Conservation (phyloP, 2,113 vertebrate species). For the Poeciliopsis turrubarensis region DNA sequence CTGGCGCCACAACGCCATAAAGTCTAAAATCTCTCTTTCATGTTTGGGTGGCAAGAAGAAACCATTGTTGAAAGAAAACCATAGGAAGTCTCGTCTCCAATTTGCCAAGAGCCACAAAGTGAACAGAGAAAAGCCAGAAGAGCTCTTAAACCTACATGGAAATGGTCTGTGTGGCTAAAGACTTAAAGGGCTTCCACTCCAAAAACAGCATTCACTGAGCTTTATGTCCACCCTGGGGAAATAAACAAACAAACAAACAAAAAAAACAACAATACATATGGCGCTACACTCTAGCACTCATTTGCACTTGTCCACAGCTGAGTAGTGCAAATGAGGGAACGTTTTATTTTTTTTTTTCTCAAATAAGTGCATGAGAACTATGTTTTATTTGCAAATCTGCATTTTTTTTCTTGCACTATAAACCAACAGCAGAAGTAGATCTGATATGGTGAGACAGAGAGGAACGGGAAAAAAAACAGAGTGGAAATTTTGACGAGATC, state of each 20-base stretch:
- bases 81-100: not conserved
- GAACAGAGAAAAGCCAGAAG: not conserved
- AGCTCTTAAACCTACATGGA: not conserved
- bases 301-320: not conserved
- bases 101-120: not conserved
- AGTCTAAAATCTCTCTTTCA: not conserved
- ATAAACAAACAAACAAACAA: not conserved
- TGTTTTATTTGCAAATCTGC: not conserved
- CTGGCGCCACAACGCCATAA: not conserved
- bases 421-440: not conserved
- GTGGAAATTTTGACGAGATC: not conserved
- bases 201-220: not conserved
- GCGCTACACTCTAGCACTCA: not conserved
- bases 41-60: not conserved
- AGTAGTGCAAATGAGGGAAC: not conserved
- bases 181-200: not conserved
- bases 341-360: too few relatives aligned
- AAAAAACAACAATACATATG: not conserved
- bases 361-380: not conserved
- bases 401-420: not conserved
- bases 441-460: not conserved
- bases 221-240: not conserved
- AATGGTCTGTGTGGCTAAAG: not conserved
- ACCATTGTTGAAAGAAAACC: not conserved
- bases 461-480: not conserved